Evolutionary conservation across 2,113 vertebrate species (phyloP).

Genomic region (Nibea albiflora): DNA sequence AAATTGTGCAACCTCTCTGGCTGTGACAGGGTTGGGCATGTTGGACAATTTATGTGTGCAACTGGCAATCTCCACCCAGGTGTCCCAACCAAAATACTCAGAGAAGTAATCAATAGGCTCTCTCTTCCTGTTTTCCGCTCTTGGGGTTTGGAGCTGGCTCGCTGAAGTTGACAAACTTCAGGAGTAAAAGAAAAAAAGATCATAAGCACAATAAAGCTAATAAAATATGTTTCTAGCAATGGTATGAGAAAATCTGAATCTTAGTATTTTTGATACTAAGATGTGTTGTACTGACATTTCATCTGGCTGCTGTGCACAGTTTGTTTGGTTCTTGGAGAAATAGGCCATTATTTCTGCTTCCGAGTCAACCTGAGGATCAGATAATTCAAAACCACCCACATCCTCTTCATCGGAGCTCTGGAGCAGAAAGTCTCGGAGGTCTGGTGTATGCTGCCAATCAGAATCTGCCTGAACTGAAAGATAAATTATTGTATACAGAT

Average conservation of each 20-base stretch:
- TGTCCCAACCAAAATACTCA: slow-evolving; percentile 79
- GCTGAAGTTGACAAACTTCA: slow-evolving; percentile 45
- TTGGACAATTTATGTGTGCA: slow-evolving; percentile 71
- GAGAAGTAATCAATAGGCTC: slow-evolving; percentile 82
- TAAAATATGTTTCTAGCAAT: not conserved
- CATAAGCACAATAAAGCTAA: not conserved
- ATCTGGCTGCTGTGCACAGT: not conserved
- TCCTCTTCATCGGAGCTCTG: slow-evolving; percentile 78
- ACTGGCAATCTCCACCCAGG: slow-evolving; percentile 79
- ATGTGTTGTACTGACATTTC: slow-evolving; percentile 46
- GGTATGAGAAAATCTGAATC: not conserved
- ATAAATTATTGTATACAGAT: not conserved
- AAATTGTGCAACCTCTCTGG: slow-evolving; percentile 80
- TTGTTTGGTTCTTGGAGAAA: slow-evolving; percentile 64
- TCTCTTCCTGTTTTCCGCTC: slow-evolving; percentile 29
- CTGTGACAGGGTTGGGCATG: slow-evolving; percentile 60
- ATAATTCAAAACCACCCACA: slow-evolving; percentile 31
- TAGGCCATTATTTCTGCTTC: slow-evolving; percentile 78
- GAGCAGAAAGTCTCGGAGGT: slow-evolving; percentile 78
- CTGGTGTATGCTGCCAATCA: slow-evolving; percentile 64
- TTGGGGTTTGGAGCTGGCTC: slow-evolving; percentile 1
- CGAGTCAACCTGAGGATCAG: slow-evolving; percentile 76
- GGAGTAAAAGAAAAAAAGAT: not conserved
- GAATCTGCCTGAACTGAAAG: slow-evolving; percentile 60
- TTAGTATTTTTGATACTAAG: too few relatives aligned